A percentile compares a stretch with the other conserved stretches of the same genome.
Conservation (phyloP, 2,888 invertebrate species). For the Phania funesta region DNA sequence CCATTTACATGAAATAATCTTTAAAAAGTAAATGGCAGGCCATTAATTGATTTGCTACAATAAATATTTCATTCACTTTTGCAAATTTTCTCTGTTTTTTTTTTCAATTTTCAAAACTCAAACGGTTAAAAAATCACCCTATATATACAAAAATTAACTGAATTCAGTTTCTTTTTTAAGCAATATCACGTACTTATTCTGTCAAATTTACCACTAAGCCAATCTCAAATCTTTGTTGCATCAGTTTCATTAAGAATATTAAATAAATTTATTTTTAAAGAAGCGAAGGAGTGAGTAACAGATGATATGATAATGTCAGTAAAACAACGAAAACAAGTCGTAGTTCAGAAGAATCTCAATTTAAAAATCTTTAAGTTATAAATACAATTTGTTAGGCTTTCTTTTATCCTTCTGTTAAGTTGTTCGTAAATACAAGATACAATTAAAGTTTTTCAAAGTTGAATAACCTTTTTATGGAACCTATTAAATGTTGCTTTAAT, state of each 20-base stretch:
- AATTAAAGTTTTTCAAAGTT: slow-evolving; percentile 23
- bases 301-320: slow-evolving; percentile 12
- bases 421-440: background rate
- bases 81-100: too few relatives aligned
- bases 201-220: too few relatives aligned
- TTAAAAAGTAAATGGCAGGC: too few relatives aligned
- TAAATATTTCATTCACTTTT: too few relatives aligned
- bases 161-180: too few relatives aligned
- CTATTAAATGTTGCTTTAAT: slow-evolving; percentile 41
- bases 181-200: too few relatives aligned
- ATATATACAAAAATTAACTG: too few relatives aligned
- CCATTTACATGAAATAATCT: too few relatives aligned
- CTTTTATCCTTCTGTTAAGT: background rate
- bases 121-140: too few relatives aligned
- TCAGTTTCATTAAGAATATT: background rate
- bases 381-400: background rate
- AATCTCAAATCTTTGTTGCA: background rate
- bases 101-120: too few relatives aligned
- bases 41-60: too few relatives aligned
- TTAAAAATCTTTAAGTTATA: background rate
- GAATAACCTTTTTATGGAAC: slow-evolving; percentile 54
- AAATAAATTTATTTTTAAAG: background rate
- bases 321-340: slow-evolving; percentile 11
- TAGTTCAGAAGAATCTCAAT: slow-evolving; percentile 16
- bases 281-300: background rate